Base-by-base conservation (phyloP, 1,140 invertebrate genomes). In the Meloidogyne exigua region DNA sequence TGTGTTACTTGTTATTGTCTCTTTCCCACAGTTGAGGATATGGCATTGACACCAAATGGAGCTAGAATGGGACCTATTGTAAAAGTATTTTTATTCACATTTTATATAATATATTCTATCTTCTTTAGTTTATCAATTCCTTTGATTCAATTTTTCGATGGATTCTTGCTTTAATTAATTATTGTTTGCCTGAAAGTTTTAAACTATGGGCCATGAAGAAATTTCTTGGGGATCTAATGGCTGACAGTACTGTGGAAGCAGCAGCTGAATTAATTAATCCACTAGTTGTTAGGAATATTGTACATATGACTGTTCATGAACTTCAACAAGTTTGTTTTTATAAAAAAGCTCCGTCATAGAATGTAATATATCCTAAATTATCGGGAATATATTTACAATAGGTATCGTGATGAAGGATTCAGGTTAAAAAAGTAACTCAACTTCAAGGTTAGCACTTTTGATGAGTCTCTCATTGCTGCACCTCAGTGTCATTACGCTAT, bases 31-130 rank as follows among this genome's bases (percentile, higher is more conserved):
- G 28, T 68, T 32, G 66, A 68, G 66, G 28, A 68, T 42, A 68
- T 68, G 66, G 66, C n/a, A 18, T 42, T 36, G 66, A 68, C 66
- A 32, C 66, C 66, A 42, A 68, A 42, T n/a, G 66, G 66, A 18
- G 25, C 18, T 36, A 5, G 21, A 4, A 25, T 68, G 28, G 66
- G 66, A 23, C 66, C 66, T 21, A 42, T 68, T 32, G 66, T 68
- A 4, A 68, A 68, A 42, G 66, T 68, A 68, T 7, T 25, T n/a
- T 25, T 32, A 1, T 18, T 21, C 7, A 4, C 15, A 39, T 4
- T 0, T 23, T n/a, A 68, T 5, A n/a, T 68, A 39, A 39, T 42
- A n/a, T 21, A 23, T 36, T 36, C 2, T 18, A 67, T 4, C 18
- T 68, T 42, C 21, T 42, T 68, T n/a, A 32, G 28, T 68, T 68